A percentile compares a stretch with the other conserved stretches of the same genome.
Conservation (phyloP, 2,113 vertebrate species). For the Diphyllodes magnificus region DNA sequence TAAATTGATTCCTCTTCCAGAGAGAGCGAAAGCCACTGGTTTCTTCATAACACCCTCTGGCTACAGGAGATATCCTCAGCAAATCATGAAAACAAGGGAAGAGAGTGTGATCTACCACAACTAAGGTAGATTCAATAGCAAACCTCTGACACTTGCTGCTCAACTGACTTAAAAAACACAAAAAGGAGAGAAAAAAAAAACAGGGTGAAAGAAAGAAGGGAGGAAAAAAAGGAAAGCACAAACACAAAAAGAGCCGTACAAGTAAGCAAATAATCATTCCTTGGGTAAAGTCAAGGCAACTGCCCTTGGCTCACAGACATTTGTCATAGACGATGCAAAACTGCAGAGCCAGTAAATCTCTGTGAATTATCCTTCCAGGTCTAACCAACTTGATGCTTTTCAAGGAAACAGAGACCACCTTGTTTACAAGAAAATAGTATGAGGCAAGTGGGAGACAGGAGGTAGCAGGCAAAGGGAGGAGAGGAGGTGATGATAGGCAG, state of each 20-base stretch:
- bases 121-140: not conserved
- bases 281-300: constrained; percentile 6
- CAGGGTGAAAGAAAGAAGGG: not conserved
- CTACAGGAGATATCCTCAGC: not conserved
- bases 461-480: not conserved
- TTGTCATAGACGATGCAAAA: not conserved
- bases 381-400: not conserved
- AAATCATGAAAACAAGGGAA: not conserved
- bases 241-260: not conserved
- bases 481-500: not conserved
- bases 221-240: fast-evolving
- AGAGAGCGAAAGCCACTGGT: not conserved
- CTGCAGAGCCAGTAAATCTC: not conserved
- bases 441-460: not conserved
- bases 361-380: not conserved
- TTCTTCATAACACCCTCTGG: not conserved
- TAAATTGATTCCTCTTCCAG: not conserved
- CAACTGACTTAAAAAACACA: not conserved
- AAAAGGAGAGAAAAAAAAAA: fast-evolving
- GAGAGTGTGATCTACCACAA: not conserved
- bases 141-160: not conserved
- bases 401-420: not conserved
- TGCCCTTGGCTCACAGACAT: not conserved
- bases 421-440: not conserved
- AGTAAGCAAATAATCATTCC: not conserved